Conservation (phyloP, 2,888 invertebrate genomes). For the Drosophila paramelanica region DNA sequence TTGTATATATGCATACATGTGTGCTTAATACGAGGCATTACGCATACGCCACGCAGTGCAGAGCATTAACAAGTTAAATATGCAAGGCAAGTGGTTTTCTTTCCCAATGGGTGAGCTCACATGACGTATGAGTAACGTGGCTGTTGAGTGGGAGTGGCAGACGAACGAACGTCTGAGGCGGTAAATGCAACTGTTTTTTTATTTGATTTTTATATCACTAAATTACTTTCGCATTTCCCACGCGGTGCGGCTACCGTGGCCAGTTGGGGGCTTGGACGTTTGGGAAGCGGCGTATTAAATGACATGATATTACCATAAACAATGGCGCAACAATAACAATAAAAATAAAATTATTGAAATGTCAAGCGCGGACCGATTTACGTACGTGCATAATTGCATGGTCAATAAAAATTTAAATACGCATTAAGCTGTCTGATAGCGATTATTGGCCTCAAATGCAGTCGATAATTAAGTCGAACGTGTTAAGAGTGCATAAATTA, state of each 20-base stretch:
- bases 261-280: neutral
- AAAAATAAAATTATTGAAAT: constrained; percentile 65
- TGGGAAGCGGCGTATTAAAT: constrained; percentile 19
- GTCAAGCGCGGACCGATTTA: constrained; percentile 52
- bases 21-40: constrained; percentile 41
- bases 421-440: constrained; percentile 51
- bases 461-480: constrained; percentile 55
- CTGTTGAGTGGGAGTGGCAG: constrained; percentile 18
- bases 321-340: constrained; percentile 56
- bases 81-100: constrained; percentile 25
- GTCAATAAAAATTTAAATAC: constrained; percentile 60
- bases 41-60: constrained; percentile 31
- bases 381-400: constrained; percentile 50
- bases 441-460: constrained; percentile 62
- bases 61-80: constrained; percentile 19
- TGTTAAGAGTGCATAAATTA: constrained; percentile 47
- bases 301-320: constrained; percentile 46
- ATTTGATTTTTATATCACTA: constrained; percentile 38
- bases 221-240: constrained; percentile 30
- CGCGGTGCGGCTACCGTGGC: neutral
- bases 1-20: constrained; percentile 18
- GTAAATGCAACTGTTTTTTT: constrained; percentile 15
- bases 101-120: constrained; percentile 30
- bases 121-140: constrained; percentile 48
- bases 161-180: constrained; percentile 10